Evolutionary conservation across 2,888 invertebrate genomes (phyloP).

Genomic region (Nasonovia ribisnigri): DNA sequence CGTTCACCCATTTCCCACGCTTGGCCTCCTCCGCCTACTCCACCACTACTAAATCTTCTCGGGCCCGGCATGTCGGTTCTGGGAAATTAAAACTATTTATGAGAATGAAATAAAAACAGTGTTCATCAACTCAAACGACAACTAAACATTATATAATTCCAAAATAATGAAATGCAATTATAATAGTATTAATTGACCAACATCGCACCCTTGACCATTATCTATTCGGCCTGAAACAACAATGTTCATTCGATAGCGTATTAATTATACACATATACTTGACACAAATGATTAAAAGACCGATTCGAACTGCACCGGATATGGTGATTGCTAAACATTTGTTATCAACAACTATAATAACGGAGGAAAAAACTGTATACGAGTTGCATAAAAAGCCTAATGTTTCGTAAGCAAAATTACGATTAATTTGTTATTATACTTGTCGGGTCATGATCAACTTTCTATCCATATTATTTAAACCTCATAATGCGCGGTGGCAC

Average conservation of each 20-base stretch:
- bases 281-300: constrained; percentile 63
- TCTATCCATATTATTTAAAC: neutral
- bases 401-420: constrained; percentile 39
- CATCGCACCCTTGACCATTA: constrained; percentile 51
- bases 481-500: neutral
- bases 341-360: constrained; percentile 23
- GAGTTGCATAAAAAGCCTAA: constrained; percentile 37
- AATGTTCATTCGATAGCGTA: constrained; percentile 19
- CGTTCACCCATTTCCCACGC: constrained; percentile 78
- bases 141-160: neutral
- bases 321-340: constrained; percentile 58
- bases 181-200: constrained; percentile 13
- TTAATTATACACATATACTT: constrained; percentile 54
- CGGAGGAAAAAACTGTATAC: neutral
- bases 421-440: constrained; percentile 9
- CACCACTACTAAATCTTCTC: constrained; percentile 57
- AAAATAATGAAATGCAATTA: constrained; percentile 9
- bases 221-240: constrained; percentile 14
- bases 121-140: neutral
- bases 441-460: constrained; percentile 29
- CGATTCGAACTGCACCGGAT: constrained; percentile 49
- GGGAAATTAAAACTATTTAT: constrained; percentile 27
- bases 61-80: constrained; percentile 60
- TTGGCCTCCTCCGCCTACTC: constrained; percentile 64
- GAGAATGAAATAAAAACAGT: constrained; percentile 24